A percentile compares a stretch with the other conserved stretches of the same genome.
phyloP scores from a whole-genome alignment of 2,888 invertebrate genomes.

The Subacronicta megacephala region DNA sequence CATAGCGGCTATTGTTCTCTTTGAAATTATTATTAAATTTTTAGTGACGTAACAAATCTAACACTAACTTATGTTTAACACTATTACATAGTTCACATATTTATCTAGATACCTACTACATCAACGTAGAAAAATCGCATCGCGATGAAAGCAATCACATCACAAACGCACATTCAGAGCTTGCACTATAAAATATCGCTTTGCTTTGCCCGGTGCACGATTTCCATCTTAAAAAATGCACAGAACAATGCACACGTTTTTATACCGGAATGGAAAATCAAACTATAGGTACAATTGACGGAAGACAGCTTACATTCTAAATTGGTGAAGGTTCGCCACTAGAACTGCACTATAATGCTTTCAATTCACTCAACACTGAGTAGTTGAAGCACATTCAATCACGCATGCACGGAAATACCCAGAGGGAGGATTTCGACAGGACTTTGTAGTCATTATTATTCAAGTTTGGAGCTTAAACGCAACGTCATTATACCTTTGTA shows the following conservation, averaged over 20 bases:
- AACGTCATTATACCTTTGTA: slow-evolving; percentile 28
- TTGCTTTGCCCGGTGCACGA: slow-evolving; percentile 35
- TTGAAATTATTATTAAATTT: slow-evolving; percentile 31
- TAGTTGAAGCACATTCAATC: slow-evolving; percentile 38
- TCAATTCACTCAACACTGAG: slow-evolving; percentile 42
- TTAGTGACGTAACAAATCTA: slow-evolving; percentile 35
- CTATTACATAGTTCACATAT: slow-evolving; percentile 41
- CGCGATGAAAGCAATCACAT: slow-evolving; percentile 38
- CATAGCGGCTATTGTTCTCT: slow-evolving; percentile 45
- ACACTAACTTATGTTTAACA: slow-evolving; percentile 39
- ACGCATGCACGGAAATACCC: slow-evolving; percentile 22
- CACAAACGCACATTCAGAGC: slow-evolving; percentile 46
- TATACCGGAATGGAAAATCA: slow-evolving; percentile 62
- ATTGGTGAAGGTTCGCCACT: slow-evolving; percentile 49
- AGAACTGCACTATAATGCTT: slow-evolving; percentile 28
- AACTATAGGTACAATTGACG: slow-evolving; percentile 58
- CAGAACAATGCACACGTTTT: slow-evolving; percentile 43
- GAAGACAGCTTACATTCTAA: slow-evolving; percentile 62
- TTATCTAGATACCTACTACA: slow-evolving; percentile 33
- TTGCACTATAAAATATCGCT: slow-evolving; percentile 40
- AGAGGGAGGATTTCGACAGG: slow-evolving; percentile 29
- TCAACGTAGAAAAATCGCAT: slow-evolving; percentile 45
- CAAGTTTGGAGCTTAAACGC: slow-evolving; percentile 20
- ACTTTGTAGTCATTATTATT: slow-evolving; percentile 22
- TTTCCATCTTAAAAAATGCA: slow-evolving; percentile 35